Evolutionary conservation across 2,888 invertebrate genomes (phyloP).

Genomic region (Plusia festucae): DNA sequence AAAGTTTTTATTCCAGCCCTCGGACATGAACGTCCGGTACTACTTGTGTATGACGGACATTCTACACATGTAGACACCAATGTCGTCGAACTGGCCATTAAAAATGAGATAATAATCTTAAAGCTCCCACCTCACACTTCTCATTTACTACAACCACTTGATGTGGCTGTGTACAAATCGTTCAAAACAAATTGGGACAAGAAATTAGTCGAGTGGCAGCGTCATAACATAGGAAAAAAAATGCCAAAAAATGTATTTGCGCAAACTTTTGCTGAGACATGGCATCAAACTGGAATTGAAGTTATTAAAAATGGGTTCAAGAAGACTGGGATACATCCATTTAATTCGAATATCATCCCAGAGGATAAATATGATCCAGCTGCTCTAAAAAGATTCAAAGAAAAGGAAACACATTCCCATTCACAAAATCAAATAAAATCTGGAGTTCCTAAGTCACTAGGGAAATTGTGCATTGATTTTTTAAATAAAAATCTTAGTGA

Average conservation of each 20-base stretch:
- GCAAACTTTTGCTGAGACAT: too few relatives aligned
- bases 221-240: neutral
- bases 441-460: too few relatives aligned
- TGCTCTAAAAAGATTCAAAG: conserved; percentile 7
- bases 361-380: conserved; percentile 9
- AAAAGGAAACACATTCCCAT: too few relatives aligned
- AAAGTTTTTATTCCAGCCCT: conserved; percentile 58
- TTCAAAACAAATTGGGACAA: neutral
- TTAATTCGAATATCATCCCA: conserved; percentile 3
- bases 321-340: conserved; percentile 8
- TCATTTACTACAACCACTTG: neutral
- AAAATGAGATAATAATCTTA: neutral
- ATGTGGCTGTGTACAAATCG: neutral
- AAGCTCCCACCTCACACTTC: neutral
- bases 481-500: too few relatives aligned
- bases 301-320: conserved; percentile 13
- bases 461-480: too few relatives aligned
- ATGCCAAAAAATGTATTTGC: neutral
- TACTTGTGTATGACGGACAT: neutral
- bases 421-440: too few relatives aligned
- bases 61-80: neutral
- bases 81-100: neutral
- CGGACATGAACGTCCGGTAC: conserved; percentile 56
- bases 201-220: neutral
- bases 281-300: neutral